phyloP scores from a whole-genome alignment of 2,113 vertebrate genomes.

The Psettodes erumei region DNA sequence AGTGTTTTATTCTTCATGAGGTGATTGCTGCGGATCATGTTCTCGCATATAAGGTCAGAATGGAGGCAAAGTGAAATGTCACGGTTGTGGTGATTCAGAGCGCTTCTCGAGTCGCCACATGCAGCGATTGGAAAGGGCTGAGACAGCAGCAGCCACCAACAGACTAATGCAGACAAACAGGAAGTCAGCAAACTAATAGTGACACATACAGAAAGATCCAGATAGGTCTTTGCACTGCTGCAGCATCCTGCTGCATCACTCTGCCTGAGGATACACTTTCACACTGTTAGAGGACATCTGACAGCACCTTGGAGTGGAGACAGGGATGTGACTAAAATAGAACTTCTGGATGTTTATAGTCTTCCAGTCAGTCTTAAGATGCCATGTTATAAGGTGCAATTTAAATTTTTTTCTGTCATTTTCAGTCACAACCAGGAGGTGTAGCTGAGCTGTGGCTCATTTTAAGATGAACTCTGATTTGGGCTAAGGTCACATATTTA shows the following conservation, averaged over 20 bases:
- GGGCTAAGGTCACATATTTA: background rate
- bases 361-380: background rate
- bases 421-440: background rate
- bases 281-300: slow-evolving; percentile 69
- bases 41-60: slow-evolving; percentile 44
- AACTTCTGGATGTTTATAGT: slow-evolving; percentile 38
- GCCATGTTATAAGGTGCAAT: background rate
- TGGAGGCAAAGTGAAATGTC: slow-evolving; percentile 36
- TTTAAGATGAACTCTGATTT: background rate
- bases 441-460: background rate
- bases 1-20: slow-evolving; percentile 41
- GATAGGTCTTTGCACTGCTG: slow-evolving; percentile 29
- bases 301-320: slow-evolving; percentile 54
- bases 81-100: slow-evolving; percentile 13
- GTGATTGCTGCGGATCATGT: slow-evolving; percentile 26
- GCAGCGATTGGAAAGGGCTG: slow-evolving; percentile 20
- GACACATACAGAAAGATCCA: slow-evolving; percentile 37
- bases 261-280: slow-evolving; percentile 58
- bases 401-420: background rate
- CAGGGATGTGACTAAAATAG: slow-evolving; percentile 46
- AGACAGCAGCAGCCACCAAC: background rate
- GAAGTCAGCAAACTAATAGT: slow-evolving; percentile 27
- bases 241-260: slow-evolving; percentile 55
- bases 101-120: slow-evolving; percentile 10
- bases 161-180: slow-evolving; percentile 44